phyloP scores from a whole-genome alignment of 1,140 invertebrate genomes.

The Drosophila seguyi region DNA sequence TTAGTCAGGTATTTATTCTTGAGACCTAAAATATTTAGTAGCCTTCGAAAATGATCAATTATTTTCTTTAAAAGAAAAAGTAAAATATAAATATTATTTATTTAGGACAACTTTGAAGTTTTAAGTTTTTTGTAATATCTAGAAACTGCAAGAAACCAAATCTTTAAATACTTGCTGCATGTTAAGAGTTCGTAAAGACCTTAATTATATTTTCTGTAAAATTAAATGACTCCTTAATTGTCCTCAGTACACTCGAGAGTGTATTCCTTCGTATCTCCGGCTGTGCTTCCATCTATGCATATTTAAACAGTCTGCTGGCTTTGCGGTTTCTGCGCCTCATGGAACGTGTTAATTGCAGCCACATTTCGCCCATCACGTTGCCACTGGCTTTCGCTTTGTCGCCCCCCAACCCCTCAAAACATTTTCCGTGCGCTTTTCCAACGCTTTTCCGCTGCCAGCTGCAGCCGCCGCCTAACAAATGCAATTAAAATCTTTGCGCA shows the following conservation, averaged over 20 bases:
- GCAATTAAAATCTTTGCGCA: conserved; percentile 74
- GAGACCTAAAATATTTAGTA: background rate
- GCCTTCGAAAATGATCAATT: too few species aligned
- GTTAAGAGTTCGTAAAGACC: background rate
- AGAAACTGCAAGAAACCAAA: background rate
- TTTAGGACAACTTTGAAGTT: too few species aligned
- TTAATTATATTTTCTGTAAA: background rate
- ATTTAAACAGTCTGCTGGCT: conserved; percentile 53
- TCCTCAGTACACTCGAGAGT: background rate
- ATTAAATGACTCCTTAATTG: too few species aligned
- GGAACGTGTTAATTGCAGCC: conserved; percentile 69
- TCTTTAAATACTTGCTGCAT: too few species aligned
- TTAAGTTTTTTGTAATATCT: too few species aligned
- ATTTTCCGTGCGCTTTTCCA: conserved; percentile 5
- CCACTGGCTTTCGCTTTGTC: background rate
- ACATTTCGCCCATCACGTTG: conserved; percentile 13
- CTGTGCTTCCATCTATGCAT: conserved; percentile 42
- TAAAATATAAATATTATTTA: too few species aligned
- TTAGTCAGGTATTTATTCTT: background rate
- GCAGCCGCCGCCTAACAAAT: conserved; percentile 60
- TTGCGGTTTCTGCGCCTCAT: conserved; percentile 50
- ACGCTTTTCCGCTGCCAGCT: conserved; percentile 28
- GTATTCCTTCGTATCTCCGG: conserved; percentile 8
- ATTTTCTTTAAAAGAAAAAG: too few species aligned
- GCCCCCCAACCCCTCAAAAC: too few species aligned